Evolutionary conservation across 2,888 invertebrate species (phyloP).

Genomic region (Thera britannica): DNA sequence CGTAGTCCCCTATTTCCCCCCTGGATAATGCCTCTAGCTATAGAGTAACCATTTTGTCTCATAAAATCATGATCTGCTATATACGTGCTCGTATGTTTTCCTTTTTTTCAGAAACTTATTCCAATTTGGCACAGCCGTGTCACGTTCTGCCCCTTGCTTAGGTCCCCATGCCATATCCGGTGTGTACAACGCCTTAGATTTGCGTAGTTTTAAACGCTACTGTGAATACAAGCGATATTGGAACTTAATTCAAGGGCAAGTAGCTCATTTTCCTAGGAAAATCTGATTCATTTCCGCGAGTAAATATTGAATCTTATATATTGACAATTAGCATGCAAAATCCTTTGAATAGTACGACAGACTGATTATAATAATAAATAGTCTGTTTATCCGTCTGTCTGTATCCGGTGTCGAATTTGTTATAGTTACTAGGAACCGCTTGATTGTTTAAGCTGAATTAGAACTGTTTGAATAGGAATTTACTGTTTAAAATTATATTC

Average conservation of each 20-base stretch:
- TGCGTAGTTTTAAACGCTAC: not conserved
- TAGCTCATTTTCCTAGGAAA: not conserved
- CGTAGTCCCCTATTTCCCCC: too few relatives aligned
- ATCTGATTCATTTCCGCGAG: not conserved
- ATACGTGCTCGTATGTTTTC: too few relatives aligned
- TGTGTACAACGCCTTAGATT: not conserved
- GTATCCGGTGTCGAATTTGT: slow-evolving; percentile 33
- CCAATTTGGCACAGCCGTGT: not conserved
- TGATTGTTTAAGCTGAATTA: slow-evolving; percentile 45
- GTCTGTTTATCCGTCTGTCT: slow-evolving; percentile 20
- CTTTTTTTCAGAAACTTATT: too few relatives aligned
- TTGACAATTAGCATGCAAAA: not conserved
- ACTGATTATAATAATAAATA: slow-evolving; percentile 10
- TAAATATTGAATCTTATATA: slow-evolving; percentile 1
- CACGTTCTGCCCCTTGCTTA: not conserved
- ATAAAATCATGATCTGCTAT: too few relatives aligned
- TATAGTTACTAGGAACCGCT: slow-evolving; percentile 59
- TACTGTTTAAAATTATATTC: slow-evolving; percentile 32
- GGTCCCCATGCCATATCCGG: not conserved
- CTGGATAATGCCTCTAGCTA: too few relatives aligned
- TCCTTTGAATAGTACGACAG: not conserved
- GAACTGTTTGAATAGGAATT: slow-evolving; percentile 46
- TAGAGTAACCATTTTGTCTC: too few relatives aligned
- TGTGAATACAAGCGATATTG: not conserved
- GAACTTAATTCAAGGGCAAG: not conserved